Conservation (phyloP, 2,113 vertebrate species). For the Origma solitaria region DNA sequence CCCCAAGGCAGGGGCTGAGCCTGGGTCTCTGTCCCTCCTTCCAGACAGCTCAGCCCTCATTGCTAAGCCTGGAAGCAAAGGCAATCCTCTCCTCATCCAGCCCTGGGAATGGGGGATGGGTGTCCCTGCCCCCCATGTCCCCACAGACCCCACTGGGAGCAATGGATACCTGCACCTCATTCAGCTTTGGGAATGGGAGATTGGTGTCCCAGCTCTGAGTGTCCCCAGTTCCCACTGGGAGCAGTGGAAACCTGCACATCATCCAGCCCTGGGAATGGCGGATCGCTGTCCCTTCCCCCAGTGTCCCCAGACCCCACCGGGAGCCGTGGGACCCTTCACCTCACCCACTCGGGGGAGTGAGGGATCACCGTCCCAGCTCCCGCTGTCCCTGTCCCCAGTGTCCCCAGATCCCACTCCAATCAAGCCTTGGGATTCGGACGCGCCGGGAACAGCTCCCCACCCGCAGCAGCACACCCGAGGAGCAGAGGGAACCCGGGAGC, state of each 20-base stretch:
- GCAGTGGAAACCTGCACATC: not conserved
- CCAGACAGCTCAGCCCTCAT: not conserved
- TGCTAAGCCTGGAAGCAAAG: not conserved
- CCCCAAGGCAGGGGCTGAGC: not conserved
- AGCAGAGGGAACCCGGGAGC: fast-evolving
- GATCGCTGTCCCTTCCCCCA: too few relatives aligned
- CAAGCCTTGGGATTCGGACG: not conserved
- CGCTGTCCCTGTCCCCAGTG: too few relatives aligned
- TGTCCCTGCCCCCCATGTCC: not conserved
- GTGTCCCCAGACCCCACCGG: not conserved
- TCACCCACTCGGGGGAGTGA: not conserved
- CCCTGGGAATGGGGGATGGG: too few relatives aligned
- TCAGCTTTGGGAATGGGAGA: not conserved
- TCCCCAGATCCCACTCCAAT: not conserved
- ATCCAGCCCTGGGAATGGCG: not conserved
- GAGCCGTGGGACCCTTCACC: not conserved
- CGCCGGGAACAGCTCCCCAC: fast-evolving
- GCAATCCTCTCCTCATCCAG: not conserved
- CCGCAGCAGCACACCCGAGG: not conserved
- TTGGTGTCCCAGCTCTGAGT: not conserved
- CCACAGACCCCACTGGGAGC: not conserved
- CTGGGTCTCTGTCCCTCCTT: not conserved
- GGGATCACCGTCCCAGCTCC: too few relatives aligned
- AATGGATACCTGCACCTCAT: not conserved
- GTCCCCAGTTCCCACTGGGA: not conserved